Evolutionary conservation across 2,888 invertebrate species (phyloP), one percentile per base, ranked within the genome.

Genomic region (Chrysomela aeneicollis): DNA sequence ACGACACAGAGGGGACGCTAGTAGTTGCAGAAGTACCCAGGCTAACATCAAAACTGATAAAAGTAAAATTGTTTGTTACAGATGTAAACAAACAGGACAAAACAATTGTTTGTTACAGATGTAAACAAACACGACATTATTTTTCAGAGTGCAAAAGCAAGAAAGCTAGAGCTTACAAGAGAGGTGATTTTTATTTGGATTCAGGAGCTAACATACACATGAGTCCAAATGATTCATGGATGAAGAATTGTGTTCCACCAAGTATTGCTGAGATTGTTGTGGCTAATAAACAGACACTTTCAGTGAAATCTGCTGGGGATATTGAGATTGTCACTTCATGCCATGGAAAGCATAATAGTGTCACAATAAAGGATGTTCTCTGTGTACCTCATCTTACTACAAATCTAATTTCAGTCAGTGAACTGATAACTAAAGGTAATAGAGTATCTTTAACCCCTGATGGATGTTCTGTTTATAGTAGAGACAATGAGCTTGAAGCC

Each of bases 121-220:
- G 73, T 52, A 71, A 68, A 51, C 55, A 71, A 55, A 35, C 21
- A 12, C n/a, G 72, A 17, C 71, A 72, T 54, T 73, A 59, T 10
- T 22, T 42, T 17, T 52, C 52, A 6, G 22, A 22, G 15, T 22
- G 51, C 26, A 21, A 21, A 4, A 54, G 32, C 37, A 54, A 54
- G 6, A 12, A 21, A 10, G 22, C 17, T 22, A 68, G 65, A 6
- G 30, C 63, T 5, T 71, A 59, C 51, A 64, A 67, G 26, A 71
- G 69, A 46, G 22, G 37, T 2, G 75, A 76, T 30, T 77, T 70
- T 67, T 77, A 75, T 22, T 42, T 76, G 2, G 73, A 77, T 49
- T 71, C 70, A 3, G 77, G 76, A 5, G 75, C 76, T 15, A 76
- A 69, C 65, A 49, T 52, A 1, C 73, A 74, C 65, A 50, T 72